Evolutionary conservation across 2,888 invertebrate genomes (phyloP), one percentile per base, ranked within the genome.

Genomic region (Tiliacea aurago): DNA sequence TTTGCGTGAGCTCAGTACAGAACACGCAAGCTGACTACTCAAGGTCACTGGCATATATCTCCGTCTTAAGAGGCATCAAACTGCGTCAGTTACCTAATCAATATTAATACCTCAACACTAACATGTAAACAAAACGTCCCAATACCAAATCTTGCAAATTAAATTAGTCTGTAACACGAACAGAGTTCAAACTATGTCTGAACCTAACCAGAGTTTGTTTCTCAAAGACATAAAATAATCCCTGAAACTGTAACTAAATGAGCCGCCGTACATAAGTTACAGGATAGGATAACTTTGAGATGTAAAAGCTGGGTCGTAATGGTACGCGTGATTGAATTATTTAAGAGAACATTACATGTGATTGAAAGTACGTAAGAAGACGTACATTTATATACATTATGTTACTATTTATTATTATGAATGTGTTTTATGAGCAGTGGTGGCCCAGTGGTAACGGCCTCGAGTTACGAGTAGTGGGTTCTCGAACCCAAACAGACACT

Each of bases 291-390:
- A 68, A 80, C 81, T 80, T 80, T 55, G 15, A 49, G 11, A 69
- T 55, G 45, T 49, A 49, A 65, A 75, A 70, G 62, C 73, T 78
- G 20, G 6, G 4, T 58, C 18, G 43, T 73, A 67, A 63, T 59
- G 55, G 65, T 11, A 28, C 37, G 28, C 18, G 10, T 80, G 58
- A 81, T 67, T 67, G 13, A 70, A 84, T 84, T 78, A 64, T 56
- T 6, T 59, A 49, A 49, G 73, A 49, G 41, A 33, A 59, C 13
- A 23, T 67, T 37, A 51, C 13, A 20, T 51, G 11, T 59, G 33
- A 62, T 73, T 69, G 47, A 61, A 71, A 63, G 41, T 62, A 55
- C 28, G 49, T 51, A 37, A 28, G 28, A 18, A 28, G 49, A 62
- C 13, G 11, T 62, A 18, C 5, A 1, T 41, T 37, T 41, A 41